Evolutionary conservation across 1,140 invertebrate genomes (phyloP).

Genomic region (Ditylenchus dipsaci): DNA sequence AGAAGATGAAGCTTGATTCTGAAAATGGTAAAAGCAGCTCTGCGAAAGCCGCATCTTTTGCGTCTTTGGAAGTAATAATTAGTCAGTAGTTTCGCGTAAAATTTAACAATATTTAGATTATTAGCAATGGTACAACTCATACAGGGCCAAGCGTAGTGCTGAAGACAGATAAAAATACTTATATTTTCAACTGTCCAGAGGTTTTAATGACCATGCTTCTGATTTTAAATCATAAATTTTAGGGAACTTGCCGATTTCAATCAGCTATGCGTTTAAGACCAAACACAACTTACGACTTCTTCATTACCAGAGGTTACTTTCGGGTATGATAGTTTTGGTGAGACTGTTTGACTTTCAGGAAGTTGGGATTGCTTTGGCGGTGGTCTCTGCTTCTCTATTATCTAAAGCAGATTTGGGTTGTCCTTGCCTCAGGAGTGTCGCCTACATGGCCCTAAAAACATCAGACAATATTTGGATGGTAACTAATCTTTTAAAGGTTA

Average conservation of each 20-base stretch:
- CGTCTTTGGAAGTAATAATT: not conserved
- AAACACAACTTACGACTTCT: conserved; percentile 41
- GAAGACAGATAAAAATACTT: conserved; percentile 37
- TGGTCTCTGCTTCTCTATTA: conserved; percentile 43
- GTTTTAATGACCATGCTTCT: conserved; percentile 32
- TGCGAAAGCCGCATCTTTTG: not conserved
- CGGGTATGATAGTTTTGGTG: no score
- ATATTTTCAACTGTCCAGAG: conserved; percentile 55
- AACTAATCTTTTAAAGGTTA: no score
- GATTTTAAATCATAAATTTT: no score
- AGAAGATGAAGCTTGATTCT: no score
- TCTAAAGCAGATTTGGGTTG: conserved; percentile 21
- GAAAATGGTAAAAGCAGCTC: not conserved
- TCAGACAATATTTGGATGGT: conserved; percentile 30
- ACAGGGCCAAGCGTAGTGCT: conserved; percentile 44
- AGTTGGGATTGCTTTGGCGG: conserved; percentile 50
- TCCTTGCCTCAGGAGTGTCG: no score
- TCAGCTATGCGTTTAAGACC: conserved; percentile 28
- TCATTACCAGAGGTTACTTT: conserved; percentile 45
- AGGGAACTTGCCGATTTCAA: no score
- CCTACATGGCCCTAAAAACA: conserved; percentile 38
- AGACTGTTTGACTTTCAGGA: conserved; percentile 20
- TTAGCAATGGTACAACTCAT: conserved; percentile 51
- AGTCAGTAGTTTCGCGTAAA: conserved; percentile 8
- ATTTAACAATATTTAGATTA: conserved; percentile 35